phyloP scores from a whole-genome alignment of 2,888 invertebrate genomes.

The Lumbricus terrestris region DNA sequence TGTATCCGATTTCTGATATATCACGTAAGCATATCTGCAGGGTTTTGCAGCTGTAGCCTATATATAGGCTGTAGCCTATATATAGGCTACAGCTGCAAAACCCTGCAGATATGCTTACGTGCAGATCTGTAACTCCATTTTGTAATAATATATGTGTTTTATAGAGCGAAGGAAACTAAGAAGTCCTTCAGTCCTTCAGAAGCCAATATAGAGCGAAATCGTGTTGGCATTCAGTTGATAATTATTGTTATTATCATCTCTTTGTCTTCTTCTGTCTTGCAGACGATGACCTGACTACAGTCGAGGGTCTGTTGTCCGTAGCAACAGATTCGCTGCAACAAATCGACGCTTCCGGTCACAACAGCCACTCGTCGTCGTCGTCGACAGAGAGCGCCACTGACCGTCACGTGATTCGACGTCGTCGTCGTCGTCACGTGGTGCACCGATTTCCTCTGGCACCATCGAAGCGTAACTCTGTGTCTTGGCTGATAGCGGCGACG shows the following conservation, averaged over 20 bases:
- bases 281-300: not conserved
- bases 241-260: not conserved
- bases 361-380: not conserved
- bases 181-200: not conserved
- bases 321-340: not conserved
- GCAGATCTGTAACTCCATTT: not conserved
- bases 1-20: no score
- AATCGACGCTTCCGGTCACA: not conserved
- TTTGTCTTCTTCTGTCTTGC: not conserved
- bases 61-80: no score
- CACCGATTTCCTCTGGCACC: not conserved
- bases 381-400: not conserved
- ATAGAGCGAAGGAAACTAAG: not conserved
- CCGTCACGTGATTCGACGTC: slow-evolving; percentile 10
- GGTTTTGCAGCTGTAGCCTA: no score
- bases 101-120: not conserved
- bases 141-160: not conserved
- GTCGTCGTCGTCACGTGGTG: not conserved
- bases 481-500: slow-evolving; percentile 24
- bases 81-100: no score
- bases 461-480: slow-evolving; percentile 24
- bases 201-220: not conserved
- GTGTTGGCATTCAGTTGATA: not conserved
- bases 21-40: no score
- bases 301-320: not conserved